A percentile compares a stretch with the other conserved stretches of the same genome.
These are phyloP conservation scores for Elysia crispata DNA, from an alignment of 2,888 invertebrate genomes.

Conservation along the genomic window DNA sequence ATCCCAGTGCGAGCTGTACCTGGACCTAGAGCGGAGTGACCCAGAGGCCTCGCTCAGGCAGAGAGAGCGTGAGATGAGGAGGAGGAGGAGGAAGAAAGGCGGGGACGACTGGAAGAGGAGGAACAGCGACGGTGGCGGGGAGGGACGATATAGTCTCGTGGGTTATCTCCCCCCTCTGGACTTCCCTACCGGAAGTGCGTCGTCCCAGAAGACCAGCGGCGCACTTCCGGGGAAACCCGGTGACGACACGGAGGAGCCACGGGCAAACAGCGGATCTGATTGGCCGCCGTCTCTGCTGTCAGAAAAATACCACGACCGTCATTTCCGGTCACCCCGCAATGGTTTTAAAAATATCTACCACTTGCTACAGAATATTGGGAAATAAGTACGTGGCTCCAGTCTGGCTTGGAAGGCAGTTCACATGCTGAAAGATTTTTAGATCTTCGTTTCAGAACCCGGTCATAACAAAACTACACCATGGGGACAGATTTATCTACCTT, in stretches of 20 bases:
- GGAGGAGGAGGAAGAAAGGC: constrained; percentile 28
- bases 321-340: constrained; percentile 16
- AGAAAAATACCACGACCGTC: constrained; percentile 38
- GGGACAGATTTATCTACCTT: background rate
- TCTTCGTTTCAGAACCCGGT: too few relatives aligned
- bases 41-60: too few relatives aligned
- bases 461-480: too few relatives aligned
- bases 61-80: constrained; percentile 15
- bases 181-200: background rate
- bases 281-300: constrained; percentile 42
- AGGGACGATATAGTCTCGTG: too few relatives aligned
- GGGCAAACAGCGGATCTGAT: background rate
- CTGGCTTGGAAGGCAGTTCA: background rate
- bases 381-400: background rate
- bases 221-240: too few relatives aligned
- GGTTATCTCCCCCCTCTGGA: background rate
- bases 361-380: constrained; percentile 34
- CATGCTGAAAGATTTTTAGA: too few relatives aligned
- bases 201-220: too few relatives aligned
- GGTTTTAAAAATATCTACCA: constrained; percentile 36
- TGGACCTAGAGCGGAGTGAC: background rate
- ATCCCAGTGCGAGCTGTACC: constrained; percentile 33
- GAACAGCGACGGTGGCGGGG: too few relatives aligned
- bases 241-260: background rate
- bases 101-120: constrained; percentile 2